Base-by-base conservation (phyloP, 2,797 vertebrate genomes). In the Onychomys arenicola region DNA sequence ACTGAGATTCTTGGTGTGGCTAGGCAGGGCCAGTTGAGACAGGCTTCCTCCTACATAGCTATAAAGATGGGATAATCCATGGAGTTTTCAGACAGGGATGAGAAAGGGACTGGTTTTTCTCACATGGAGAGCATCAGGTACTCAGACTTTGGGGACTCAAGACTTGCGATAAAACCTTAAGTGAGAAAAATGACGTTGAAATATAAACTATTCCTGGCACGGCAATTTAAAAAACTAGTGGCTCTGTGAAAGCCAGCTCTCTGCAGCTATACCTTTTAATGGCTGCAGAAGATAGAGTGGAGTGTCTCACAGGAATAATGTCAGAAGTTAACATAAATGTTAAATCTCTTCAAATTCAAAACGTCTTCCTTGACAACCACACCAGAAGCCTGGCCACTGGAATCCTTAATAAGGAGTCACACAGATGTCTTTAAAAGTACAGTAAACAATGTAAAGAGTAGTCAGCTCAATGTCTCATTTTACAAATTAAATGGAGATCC, bases 341-440 rank as follows among this genome's bases (percentile, higher is more conserved):
- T 40, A 40, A 43, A 91, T 80, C 27, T 52, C 71, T 88, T 96
- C 55, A 90, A n/a, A 88, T 95, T 93, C 29, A 52, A 81, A 95
- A 59, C 90, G 37, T 80, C 91, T 83, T 89, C 52, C 34, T 81
- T 61, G 84, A 27, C 52, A 89, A 43, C 0, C n/a, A 67, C 57
- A 82, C 27, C 37, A 89, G 25, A 46, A 37, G 5, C 6, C 21
- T 81, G 65, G n/a, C 29, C 71, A 73, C 67, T 32, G 49, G 69
- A 37, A 19, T 89, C 59, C 89, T 91, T 73, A 91, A 80, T 67
- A 76, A 83, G 23, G 12, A 37, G 16, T 77, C 43, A 91, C 55
- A 78, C 80, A 95, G 83, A 73, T 37, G 29, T 85, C 17, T 75
- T 87, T 57, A 59, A 75, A 97, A 61, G 13, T 55, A 0, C 9